Evolutionary conservation across 2,113 vertebrate species (phyloP).

Genomic region (Promerops cafer): DNA sequence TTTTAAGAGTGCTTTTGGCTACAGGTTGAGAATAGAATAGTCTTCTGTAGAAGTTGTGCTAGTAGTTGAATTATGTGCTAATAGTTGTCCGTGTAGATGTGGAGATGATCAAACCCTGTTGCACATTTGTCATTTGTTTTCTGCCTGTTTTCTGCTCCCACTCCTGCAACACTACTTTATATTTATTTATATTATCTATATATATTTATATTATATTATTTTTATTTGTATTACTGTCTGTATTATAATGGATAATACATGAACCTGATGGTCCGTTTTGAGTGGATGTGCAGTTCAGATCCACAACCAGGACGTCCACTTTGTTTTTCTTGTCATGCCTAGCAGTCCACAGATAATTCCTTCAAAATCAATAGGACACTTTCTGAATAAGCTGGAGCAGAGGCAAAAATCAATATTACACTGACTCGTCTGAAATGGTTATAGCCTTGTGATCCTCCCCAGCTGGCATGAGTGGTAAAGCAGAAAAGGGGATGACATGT

Average conservation of each 20-base stretch:
- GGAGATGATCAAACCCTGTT: neutral
- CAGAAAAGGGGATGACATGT: neutral
- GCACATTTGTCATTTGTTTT: neutral
- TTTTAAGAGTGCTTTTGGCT: neutral
- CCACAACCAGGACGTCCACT: neutral
- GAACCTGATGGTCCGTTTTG: neutral
- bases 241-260: neutral
- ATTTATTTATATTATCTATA: neutral
- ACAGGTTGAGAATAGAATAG: neutral
- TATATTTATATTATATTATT: no score
- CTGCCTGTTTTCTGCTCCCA: neutral
- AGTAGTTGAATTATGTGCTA: neutral
- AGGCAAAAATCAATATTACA: slow-evolving; percentile 10
- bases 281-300: neutral
- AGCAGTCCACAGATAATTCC: slow-evolving; percentile 15
- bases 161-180: neutral
- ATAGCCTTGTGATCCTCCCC: neutral
- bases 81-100: neutral
- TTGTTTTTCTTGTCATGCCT: slow-evolving; percentile 17
- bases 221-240: neutral
- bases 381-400: slow-evolving; percentile 8
- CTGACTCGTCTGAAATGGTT: neutral
- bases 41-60: neutral
- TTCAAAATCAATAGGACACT: slow-evolving; percentile 38
- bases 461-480: neutral